Evolutionary conservation across 2,797 vertebrate genomes (phyloP).

Genomic region (Molossus alvarezi): DNA sequence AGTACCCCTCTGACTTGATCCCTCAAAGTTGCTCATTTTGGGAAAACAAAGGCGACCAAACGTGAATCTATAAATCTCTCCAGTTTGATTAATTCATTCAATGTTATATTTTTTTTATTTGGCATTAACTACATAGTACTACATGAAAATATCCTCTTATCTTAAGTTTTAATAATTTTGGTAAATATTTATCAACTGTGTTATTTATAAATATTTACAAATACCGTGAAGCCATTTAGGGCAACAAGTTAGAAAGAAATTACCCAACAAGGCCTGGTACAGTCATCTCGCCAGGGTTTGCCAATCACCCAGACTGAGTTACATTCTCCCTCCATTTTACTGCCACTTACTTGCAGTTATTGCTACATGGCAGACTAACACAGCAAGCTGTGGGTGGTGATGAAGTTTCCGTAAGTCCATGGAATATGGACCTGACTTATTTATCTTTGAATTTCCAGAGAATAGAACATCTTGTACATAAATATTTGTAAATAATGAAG

Average conservation of each 20-base stretch:
- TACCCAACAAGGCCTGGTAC: conserved; percentile 12
- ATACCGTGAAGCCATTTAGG: neutral
- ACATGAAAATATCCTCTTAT: neutral
- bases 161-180: neutral
- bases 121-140: neutral
- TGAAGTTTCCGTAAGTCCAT: neutral
- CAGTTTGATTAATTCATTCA: conserved; percentile 4
- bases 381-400: neutral
- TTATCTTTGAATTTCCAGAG: neutral
- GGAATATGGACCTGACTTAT: neutral
- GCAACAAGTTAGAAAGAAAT: conserved; percentile 37
- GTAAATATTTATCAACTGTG: neutral
- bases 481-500: neutral
- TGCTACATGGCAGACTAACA: neutral
- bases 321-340: neutral
- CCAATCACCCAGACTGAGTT: neutral
- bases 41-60: conserved; percentile 24
- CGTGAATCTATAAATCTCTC: neutral
- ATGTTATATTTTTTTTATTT: neutral
- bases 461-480: neutral
- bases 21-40: neutral
- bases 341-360: neutral
- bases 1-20: neutral
- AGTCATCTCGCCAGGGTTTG: neutral
- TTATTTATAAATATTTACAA: neutral